Evolutionary conservation across 2,888 invertebrate species (phyloP).

Genomic region (Matsumyia berberina): DNA sequence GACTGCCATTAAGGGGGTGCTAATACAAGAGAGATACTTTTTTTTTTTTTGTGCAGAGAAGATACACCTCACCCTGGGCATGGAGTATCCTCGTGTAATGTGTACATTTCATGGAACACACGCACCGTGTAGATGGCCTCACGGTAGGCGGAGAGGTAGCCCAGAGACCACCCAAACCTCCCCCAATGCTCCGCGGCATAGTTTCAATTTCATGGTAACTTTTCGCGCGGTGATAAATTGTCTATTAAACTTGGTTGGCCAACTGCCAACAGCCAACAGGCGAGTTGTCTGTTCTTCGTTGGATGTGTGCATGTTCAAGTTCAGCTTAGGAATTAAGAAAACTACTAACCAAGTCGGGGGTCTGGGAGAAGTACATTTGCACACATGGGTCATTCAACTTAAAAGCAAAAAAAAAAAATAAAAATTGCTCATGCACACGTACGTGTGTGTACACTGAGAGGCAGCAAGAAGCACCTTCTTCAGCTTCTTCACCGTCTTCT

Average conservation of each 20-base stretch:
- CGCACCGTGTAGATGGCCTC: conserved; percentile 57
- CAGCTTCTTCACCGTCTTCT: conserved; percentile 27
- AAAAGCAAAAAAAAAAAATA: conserved; percentile 37
- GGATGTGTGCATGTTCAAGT: conserved; percentile 67
- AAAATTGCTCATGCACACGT: conserved; percentile 63
- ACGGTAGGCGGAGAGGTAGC: conserved; percentile 59
- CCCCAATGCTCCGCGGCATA: conserved; percentile 61
- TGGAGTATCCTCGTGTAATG: conserved; percentile 42
- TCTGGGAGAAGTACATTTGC: conserved; percentile 76
- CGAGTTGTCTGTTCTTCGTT: conserved; percentile 10
- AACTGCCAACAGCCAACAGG: conserved; percentile 30
- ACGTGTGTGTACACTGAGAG: conserved; percentile 60
- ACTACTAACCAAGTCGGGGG: conserved; percentile 52
- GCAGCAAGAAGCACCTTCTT: conserved; percentile 67
- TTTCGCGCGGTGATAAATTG: conserved; percentile 72
- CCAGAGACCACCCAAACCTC: conserved; percentile 67
- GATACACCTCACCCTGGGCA: conserved; percentile 45
- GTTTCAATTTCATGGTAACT: conserved; percentile 74
- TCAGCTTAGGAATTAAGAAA: conserved; percentile 71
- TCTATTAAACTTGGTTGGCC: conserved; percentile 69
- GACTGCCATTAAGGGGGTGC: conserved; percentile 67
- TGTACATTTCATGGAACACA: conserved; percentile 60
- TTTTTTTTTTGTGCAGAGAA: background rate
- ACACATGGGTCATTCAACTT: conserved; percentile 83
- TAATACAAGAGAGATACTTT: conserved; percentile 65